phyloP scores from a whole-genome alignment of 2,113 vertebrate genomes.

The Morone saxatilis region DNA sequence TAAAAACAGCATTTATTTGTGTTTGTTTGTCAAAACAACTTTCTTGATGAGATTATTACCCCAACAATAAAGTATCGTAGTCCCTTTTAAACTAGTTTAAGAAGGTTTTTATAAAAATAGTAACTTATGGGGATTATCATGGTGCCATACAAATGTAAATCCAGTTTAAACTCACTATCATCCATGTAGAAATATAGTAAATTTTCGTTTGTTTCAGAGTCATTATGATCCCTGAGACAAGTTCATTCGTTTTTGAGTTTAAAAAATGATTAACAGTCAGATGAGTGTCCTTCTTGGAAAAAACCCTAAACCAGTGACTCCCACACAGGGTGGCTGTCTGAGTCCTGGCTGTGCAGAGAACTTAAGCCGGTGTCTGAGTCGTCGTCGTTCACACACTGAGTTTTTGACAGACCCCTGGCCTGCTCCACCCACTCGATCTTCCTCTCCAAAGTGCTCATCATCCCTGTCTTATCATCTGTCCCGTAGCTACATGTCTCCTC shows the following conservation, averaged over 20 bases:
- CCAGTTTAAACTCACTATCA: neutral
- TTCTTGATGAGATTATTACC: neutral
- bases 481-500: constrained; percentile 33
- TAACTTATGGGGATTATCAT: neutral
- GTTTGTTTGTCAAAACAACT: neutral
- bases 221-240: constrained; percentile 35
- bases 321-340: constrained; percentile 89
- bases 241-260: neutral
- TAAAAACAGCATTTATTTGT: too few species aligned
- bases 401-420: constrained; percentile 86
- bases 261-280: neutral
- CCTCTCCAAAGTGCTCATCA: constrained; percentile 48
- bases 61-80: neutral
- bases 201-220: constrained; percentile 1
- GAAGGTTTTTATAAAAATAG: constrained; percentile 4
- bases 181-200: neutral
- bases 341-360: constrained; percentile 98
- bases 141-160: neutral
- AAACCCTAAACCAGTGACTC: constrained; percentile 91
- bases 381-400: constrained; percentile 87
- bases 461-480: constrained; percentile 46
- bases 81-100: constrained; percentile 1
- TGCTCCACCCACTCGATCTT: constrained; percentile 87
- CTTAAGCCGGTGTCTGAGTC: constrained; percentile 97
- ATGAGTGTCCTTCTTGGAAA: neutral